Conservation (phyloP, 2,888 invertebrate species). For the Hoplodrina ambigua region DNA sequence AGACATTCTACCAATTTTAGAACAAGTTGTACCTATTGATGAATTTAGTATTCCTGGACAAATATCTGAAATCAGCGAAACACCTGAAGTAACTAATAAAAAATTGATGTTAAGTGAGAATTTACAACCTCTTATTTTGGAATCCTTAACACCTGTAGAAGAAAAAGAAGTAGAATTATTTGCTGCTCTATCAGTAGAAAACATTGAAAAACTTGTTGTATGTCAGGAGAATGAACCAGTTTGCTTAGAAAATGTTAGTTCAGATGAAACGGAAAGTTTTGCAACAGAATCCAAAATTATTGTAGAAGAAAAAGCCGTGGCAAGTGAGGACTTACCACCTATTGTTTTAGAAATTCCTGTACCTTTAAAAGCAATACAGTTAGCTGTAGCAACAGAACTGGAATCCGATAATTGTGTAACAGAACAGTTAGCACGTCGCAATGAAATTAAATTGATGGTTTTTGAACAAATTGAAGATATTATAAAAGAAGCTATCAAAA, state of each 20-base stretch:
- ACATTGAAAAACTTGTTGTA: slow-evolving; percentile 11
- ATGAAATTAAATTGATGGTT: slow-evolving; percentile 13
- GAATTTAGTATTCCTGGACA: neutral
- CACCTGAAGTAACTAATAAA: neutral
- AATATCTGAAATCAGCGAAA: neutral
- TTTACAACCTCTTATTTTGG: slow-evolving; percentile 23
- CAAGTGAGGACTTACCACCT: slow-evolving; percentile 8
- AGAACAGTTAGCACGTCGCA: neutral
- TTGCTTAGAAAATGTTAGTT: slow-evolving; percentile 28
- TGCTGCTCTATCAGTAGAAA: slow-evolving; percentile 18
- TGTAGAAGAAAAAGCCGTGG: neutral
- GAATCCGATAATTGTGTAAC: neutral
- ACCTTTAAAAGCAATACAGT: neutral
- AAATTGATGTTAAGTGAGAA: slow-evolving; percentile 15
- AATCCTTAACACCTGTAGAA: slow-evolving; percentile 21
- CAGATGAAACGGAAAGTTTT: slow-evolving; percentile 12
- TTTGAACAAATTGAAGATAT: slow-evolving; percentile 36
- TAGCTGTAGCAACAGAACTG: neutral
- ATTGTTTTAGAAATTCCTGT: slow-evolving; percentile 6
- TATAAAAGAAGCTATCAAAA: slow-evolving; percentile 21
- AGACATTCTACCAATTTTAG: slow-evolving; percentile 4
- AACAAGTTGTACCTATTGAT: slow-evolving; percentile 18
- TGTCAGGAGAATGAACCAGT: slow-evolving; percentile 8
- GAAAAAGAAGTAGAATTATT: slow-evolving; percentile 4
- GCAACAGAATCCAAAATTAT: neutral